Evolutionary conservation across 2,113 vertebrate species (phyloP).

Genomic region (human (Homo sapiens)): DNA sequence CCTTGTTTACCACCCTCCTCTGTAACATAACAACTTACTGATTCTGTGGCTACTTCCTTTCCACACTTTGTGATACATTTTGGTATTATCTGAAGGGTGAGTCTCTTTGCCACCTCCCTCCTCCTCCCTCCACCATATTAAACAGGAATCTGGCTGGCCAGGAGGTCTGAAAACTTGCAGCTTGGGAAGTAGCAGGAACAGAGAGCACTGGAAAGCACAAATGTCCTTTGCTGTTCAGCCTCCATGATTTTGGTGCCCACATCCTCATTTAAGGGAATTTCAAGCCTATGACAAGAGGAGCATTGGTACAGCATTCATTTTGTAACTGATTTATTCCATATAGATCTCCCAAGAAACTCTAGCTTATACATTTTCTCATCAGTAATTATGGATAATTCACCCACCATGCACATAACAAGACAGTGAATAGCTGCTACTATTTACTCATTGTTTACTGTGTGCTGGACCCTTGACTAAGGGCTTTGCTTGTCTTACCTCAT

Average conservation of each 20-base stretch:
- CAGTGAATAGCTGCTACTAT: neutral
- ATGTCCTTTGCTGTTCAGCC: neutral
- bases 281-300: neutral
- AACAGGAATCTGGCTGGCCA: neutral
- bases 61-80: neutral
- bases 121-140: neutral
- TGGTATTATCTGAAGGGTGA: neutral
- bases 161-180: neutral
- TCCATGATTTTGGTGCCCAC: neutral
- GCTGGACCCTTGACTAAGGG: neutral
- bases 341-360: neutral
- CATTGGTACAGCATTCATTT: neutral
- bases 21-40: neutral
- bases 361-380: neutral
- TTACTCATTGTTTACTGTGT: neutral
- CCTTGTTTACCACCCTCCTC: neutral
- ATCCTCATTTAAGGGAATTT: neutral
- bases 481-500: neutral
- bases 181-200: too few species aligned
- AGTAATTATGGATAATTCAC: neutral
- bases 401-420: neutral
- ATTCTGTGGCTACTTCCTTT: too few species aligned
- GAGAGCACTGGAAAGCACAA: accelerated
- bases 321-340: neutral
- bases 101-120: neutral